Percentiles rank a stretch among this genome's conserved stretches.
Evolutionary conservation across 2,797 vertebrate genomes (phyloP).

Genomic region (Pipistrellus kuhlii): DNA sequence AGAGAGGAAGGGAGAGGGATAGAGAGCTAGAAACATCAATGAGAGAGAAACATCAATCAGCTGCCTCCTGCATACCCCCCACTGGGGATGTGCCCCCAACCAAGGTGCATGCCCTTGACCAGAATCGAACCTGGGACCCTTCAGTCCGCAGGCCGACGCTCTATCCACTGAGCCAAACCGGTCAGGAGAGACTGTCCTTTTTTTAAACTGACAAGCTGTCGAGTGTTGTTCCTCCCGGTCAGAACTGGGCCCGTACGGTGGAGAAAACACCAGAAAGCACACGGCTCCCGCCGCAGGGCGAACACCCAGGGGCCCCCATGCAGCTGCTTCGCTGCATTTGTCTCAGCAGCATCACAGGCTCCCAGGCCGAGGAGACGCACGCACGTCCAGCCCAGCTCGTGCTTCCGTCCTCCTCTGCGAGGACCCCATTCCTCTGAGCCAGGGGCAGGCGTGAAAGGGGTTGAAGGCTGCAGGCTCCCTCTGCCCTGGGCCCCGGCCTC

Average conservation of each 20-base stretch:
- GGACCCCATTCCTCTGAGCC: background rate
- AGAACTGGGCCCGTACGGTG: background rate
- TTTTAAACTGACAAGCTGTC: background rate
- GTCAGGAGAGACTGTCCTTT: background rate
- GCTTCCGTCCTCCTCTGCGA: too few relatives aligned
- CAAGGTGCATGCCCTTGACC: too few relatives aligned
- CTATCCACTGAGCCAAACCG: too few relatives aligned
- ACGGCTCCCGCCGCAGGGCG: background rate
- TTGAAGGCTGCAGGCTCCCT: background rate
- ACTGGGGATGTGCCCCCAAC: too few relatives aligned
- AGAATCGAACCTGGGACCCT: too few relatives aligned
- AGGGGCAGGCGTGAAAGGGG: background rate
- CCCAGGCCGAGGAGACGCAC: rapidly evolving
- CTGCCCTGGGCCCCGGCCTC: background rate
- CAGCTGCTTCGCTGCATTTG: background rate
- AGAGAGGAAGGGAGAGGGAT: too few relatives aligned
- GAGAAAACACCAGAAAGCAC: background rate
- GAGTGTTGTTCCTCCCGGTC: background rate
- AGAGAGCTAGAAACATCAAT: too few relatives aligned
- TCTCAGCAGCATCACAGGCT: background rate
- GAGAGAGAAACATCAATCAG: too few relatives aligned
- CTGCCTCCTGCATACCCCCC: too few relatives aligned
- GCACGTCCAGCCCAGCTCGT: background rate
- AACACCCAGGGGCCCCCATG: background rate
- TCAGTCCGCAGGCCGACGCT: too few relatives aligned